Evolutionary conservation across 2,113 vertebrate genomes (phyloP).

Genomic region (Cygnus atratus): DNA sequence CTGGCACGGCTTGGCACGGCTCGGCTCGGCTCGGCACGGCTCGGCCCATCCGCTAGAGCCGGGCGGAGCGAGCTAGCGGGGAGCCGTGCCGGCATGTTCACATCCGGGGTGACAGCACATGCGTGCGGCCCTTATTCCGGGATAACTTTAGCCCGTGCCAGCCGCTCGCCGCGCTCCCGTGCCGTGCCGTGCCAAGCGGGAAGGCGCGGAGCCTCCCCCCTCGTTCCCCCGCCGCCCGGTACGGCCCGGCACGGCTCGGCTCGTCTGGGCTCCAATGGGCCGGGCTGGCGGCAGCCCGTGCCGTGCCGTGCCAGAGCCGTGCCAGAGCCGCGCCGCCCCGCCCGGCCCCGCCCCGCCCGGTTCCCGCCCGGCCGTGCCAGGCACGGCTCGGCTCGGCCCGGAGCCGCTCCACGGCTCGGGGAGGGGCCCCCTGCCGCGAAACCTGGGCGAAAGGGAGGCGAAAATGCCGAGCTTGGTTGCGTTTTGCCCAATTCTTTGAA

Average conservation of each 20-base stretch:
- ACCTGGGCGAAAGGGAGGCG: background rate
- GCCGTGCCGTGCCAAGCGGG: background rate
- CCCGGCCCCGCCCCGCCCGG: background rate
- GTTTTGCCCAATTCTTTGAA: background rate
- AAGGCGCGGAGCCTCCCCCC: no score
- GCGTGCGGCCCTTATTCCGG: conserved; percentile 89
- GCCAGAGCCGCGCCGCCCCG: background rate
- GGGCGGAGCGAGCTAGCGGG: conserved; percentile 12
- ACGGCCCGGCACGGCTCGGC: no score
- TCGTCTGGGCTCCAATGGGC: no score
- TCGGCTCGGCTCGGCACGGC: conserved; percentile 44
- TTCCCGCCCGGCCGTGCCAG: background rate
- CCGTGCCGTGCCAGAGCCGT: no score
- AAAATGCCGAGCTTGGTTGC: background rate
- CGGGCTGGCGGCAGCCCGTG: no score
- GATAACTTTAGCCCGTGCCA: conserved; percentile 88
- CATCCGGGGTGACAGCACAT: conserved; percentile 90
- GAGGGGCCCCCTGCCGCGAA: no score
- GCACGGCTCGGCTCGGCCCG: background rate
- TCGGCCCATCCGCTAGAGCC: background rate
- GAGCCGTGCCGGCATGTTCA: conserved; percentile 51
- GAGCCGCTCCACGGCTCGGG: no score
- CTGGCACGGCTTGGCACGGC: background rate
- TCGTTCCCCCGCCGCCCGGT: no score
- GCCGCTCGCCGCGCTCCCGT: background rate